These are phyloP conservation scores for Agriotes lineatus DNA, from an alignment of 2,888 invertebrate species.

Conservation along the genomic window DNA sequence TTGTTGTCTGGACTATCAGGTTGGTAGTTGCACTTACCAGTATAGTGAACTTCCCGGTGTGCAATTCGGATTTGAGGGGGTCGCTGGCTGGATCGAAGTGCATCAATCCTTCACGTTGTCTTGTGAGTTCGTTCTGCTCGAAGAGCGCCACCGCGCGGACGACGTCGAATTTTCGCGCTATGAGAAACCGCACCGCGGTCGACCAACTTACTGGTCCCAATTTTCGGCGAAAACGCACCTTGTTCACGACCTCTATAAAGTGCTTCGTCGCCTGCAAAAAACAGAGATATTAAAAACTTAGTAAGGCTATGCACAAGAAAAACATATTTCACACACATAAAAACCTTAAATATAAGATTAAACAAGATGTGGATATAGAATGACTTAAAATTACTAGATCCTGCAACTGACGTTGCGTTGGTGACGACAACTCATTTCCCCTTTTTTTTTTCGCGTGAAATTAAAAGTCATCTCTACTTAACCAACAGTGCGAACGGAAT, in stretches of 20 bases:
- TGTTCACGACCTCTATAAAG: conserved; percentile 82
- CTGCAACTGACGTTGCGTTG: no score
- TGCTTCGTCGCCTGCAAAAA: conserved; percentile 81
- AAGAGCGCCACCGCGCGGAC: conserved; percentile 90
- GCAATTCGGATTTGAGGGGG: conserved; percentile 87
- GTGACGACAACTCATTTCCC: no score
- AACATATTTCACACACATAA: no score
- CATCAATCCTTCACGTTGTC: conserved; percentile 87
- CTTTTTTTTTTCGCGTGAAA: no score
- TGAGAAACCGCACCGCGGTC: conserved; percentile 92
- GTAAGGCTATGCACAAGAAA: no score
- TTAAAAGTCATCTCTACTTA: no score
- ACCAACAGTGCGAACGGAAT: no score
- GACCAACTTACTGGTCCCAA: conserved; percentile 79
- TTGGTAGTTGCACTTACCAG: conserved; percentile 80
- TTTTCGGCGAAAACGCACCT: conserved; percentile 69
- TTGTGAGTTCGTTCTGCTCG: conserved; percentile 91
- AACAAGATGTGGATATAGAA: no score
- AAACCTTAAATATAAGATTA: no score
- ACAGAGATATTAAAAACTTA: conserved; percentile 42
- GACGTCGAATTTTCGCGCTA: conserved; percentile 95
- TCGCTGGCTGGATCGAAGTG: conserved; percentile 87
- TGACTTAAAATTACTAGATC: no score
- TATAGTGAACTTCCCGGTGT: conserved; percentile 96
- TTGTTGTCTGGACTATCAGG: no score